A percentile compares a stretch with the other conserved stretches of the same genome.
Evolutionary conservation across 2,888 invertebrate genomes (phyloP).

Genomic region (Euplagia quadripunctaria): DNA sequence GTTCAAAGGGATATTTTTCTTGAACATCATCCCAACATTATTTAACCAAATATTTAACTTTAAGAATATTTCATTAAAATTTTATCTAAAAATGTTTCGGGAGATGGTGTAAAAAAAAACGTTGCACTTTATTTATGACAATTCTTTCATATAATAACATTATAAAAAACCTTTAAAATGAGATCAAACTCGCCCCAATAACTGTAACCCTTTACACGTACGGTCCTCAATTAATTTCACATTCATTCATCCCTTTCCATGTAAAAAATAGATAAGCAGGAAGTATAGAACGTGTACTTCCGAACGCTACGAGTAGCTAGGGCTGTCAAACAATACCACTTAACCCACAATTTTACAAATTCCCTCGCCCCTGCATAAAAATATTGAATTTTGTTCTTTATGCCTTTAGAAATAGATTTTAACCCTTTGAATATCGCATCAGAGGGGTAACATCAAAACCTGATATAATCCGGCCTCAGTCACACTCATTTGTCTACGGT

Average conservation of each 20-base stretch:
- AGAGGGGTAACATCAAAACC: conserved; percentile 58
- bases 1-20: background rate
- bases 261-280: conserved; percentile 75
- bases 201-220: conserved; percentile 66
- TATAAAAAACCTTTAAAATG: conserved; percentile 39
- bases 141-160: background rate
- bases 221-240: conserved; percentile 82
- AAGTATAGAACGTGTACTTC: conserved; percentile 68
- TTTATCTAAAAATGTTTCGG: background rate
- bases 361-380: conserved; percentile 24
- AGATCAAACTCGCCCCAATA: conserved; percentile 59
- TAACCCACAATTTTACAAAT: conserved; percentile 62
- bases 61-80: background rate
- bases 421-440: conserved; percentile 36
- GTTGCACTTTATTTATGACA: background rate
- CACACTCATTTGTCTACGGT: conserved; percentile 70
- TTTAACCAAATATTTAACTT: background rate
- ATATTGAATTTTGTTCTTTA: conserved; percentile 52
- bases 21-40: too few relatives aligned
- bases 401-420: conserved; percentile 43
- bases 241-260: conserved; percentile 75
- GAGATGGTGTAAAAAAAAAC: conserved; percentile 6
- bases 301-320: conserved; percentile 56
- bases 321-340: conserved; percentile 68
- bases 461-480: conserved; percentile 70